phyloP scores from a whole-genome alignment of 2,797 vertebrate genomes.

The Sebastes vulpes region DNA sequence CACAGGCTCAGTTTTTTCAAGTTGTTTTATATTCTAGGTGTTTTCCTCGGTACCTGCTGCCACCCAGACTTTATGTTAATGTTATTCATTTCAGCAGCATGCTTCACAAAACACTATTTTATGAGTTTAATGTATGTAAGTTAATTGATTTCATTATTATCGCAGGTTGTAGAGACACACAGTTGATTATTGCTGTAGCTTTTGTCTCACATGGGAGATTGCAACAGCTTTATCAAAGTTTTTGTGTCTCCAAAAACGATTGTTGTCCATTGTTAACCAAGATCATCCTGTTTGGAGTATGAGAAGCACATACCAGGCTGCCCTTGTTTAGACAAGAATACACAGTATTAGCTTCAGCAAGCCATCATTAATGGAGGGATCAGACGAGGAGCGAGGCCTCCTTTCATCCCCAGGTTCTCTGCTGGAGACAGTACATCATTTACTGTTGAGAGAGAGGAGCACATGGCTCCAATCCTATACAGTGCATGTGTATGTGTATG shows the following conservation, averaged over 20 bases:
- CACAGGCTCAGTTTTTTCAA: conserved; percentile 40
- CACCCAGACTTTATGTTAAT: conserved; percentile 28
- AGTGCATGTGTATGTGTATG: conserved; percentile 79
- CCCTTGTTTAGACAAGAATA: conserved; percentile 82
- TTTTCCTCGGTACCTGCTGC: conserved; percentile 29
- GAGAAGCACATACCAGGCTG: conserved; percentile 74
- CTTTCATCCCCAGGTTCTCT: conserved; percentile 84
- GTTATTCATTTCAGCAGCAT: conserved; percentile 14
- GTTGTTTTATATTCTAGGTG: conserved; percentile 39
- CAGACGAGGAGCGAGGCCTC: conserved; percentile 80
- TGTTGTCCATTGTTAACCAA: conserved; percentile 53
- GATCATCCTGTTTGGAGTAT: conserved; percentile 72
- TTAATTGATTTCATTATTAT: conserved; percentile 7
- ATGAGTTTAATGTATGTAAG: background rate
- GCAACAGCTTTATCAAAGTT: conserved; percentile 41
- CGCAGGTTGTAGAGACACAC: background rate
- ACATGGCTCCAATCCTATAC: conserved; percentile 83
- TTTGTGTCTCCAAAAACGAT: conserved; percentile 27
- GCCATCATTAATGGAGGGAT: conserved; percentile 86
- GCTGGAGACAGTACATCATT: conserved; percentile 85
- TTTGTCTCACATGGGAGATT: conserved; percentile 14
- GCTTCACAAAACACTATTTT: conserved; percentile 12
- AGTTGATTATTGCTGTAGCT: background rate
- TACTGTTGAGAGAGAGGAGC: conserved; percentile 83
- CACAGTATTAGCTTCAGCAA: conserved; percentile 78